Conservation (phyloP, 2,113 vertebrate genomes). For the Montifringilla adamsi region DNA sequence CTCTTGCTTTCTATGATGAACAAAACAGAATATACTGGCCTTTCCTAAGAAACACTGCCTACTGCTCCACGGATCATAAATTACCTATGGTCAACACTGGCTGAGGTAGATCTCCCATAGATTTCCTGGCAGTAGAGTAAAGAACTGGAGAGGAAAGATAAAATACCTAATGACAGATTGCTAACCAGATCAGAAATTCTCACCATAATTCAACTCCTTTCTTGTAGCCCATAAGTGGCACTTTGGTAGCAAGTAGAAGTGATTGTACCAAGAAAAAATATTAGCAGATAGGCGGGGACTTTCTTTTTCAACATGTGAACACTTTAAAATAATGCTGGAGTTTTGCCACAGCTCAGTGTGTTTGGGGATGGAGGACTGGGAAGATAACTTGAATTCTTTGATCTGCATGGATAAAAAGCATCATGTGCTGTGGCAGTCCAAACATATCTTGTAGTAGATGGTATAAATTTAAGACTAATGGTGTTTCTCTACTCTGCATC, state of each 20-base stretch:
- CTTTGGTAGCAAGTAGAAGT: not conserved
- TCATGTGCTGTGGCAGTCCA: not conserved
- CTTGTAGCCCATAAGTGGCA: no score
- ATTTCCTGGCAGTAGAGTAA: not conserved
- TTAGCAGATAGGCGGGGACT: not conserved
- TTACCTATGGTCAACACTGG: not conserved
- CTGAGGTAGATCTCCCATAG: not conserved
- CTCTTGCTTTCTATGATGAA: not conserved
- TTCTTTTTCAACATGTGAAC: not conserved
- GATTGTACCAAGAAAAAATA: not conserved
- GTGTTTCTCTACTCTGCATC: not conserved
- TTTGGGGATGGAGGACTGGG: not conserved
- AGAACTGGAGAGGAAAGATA: not conserved
- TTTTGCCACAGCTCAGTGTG: not conserved
- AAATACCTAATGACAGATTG: not conserved
- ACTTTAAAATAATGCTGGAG: not conserved
- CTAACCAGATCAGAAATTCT: not conserved
- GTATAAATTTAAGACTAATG: not conserved
- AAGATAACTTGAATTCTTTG: not conserved
- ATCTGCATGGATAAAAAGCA: not conserved
- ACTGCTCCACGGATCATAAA: not conserved
- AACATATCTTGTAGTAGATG: not conserved
- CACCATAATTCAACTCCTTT: not conserved
- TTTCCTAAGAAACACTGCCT: not conserved
- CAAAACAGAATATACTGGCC: not conserved